A percentile compares a stretch with the other conserved stretches of the same genome.
phyloP scores from a whole-genome alignment of 2,888 invertebrate species.

The Nomada goodeniana region DNA sequence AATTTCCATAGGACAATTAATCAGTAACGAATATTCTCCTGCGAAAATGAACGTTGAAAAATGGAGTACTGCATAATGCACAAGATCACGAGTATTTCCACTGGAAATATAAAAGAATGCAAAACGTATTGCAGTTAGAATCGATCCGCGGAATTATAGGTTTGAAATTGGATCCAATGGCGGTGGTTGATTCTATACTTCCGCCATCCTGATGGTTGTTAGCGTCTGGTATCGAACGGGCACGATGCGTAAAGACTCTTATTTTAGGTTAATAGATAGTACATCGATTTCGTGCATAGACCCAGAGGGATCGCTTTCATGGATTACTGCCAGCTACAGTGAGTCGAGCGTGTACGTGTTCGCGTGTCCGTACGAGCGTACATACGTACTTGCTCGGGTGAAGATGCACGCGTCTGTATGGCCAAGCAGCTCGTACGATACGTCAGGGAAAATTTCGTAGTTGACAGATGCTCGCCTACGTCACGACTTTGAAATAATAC shows the following conservation, averaged over 20 bases:
- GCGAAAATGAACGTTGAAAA: too few species aligned
- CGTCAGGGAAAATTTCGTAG: conserved; percentile 68
- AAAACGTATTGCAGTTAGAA: not conserved
- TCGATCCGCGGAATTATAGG: not conserved
- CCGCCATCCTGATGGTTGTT: not conserved
- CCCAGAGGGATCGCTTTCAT: conserved; percentile 63
- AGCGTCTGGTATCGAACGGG: conserved; percentile 6
- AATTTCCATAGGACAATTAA: too few species aligned
- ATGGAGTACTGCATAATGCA: too few species aligned
- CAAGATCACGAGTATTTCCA: not conserved
- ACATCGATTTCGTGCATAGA: conserved; percentile 65
- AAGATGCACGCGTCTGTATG: conserved; percentile 45
- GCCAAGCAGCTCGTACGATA: conserved; percentile 32
- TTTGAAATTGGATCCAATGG: conserved; percentile 5
- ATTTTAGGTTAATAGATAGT: conserved; percentile 64
- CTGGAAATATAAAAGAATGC: too few species aligned
- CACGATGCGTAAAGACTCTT: conserved; percentile 40
- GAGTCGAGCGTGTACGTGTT: conserved; percentile 44
- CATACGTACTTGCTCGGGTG: conserved; percentile 36
- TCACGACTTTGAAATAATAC: conserved; percentile 57
- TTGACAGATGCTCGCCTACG: conserved; percentile 59
- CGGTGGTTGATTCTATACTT: not conserved
- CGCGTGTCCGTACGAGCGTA: conserved; percentile 30
- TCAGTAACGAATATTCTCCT: too few species aligned
- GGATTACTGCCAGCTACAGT: conserved; percentile 69